Base-by-base conservation (phyloP, 2,888 invertebrate species). In the Dynastes maya region DNA sequence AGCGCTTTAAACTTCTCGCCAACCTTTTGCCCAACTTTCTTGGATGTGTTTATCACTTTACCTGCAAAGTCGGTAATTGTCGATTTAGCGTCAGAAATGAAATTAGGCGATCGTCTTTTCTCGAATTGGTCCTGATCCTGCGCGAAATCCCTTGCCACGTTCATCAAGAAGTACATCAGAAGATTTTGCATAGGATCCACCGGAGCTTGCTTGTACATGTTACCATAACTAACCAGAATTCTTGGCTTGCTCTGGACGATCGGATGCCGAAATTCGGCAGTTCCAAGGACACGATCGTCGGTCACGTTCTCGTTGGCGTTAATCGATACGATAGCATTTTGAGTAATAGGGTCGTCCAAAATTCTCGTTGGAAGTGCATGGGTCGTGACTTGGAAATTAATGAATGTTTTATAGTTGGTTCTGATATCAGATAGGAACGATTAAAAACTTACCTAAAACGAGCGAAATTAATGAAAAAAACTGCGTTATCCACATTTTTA, bases 131-230 rank as follows among this genome's bases (percentile, higher is more conserved):
- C 72, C 58, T 70, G 76, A 40, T 72, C 71, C n/a, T 79, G 75
- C 9, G 65, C 67, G 32, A 79, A 61, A 45, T 79, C 79, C 13
- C 77, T 72, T n/a, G 77, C 79, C 29, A 76, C 76, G 37, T 76
- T 72, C 70, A 79, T 70, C 63, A 79, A 77, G 49, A 79, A 70
- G 51, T 79, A 79, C 65, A 77, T 64, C 53, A 79, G 65, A 4
- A 79, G 76, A 37, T 79, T 79, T 13, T 79, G 76, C 11, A 79
- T 65, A 1, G 79, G 77, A 13, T 79, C 76, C 27, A 37, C 49
- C 11, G 76, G 79, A 32, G 63, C 55, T 40, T 71, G 65, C 32
- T 65, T 77, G 61, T 79, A 79, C 11, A 79, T 67, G 55, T 79
- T 79, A 9, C 63, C 77, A 53, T 77, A 77, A 40, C 76, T 77